Evolutionary conservation across 1,140 invertebrate genomes (phyloP).

Genomic region (Agraylea sexmaculata): DNA sequence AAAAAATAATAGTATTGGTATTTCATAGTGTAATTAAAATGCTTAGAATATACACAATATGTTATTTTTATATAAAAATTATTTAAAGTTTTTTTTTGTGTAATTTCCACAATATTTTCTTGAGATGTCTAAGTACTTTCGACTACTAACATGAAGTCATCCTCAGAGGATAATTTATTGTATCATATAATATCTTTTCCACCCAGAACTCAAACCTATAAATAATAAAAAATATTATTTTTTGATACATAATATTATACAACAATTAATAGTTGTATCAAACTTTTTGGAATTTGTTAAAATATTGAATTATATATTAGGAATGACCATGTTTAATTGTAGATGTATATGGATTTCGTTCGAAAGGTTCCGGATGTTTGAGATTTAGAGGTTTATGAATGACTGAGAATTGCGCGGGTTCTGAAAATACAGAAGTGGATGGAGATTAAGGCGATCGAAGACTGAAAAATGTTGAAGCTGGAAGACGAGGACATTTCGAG

Average conservation of each 20-base stretch:
- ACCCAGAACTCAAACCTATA: not conserved
- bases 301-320: not conserved
- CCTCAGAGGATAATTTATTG: not conserved
- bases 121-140: too few relatives aligned
- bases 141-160: too few relatives aligned
- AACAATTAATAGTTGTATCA: not conserved
- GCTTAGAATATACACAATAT: not conserved
- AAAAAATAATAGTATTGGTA: not conserved
- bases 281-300: not conserved
- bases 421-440: too few relatives aligned
- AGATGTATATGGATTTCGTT: not conserved
- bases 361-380: not conserved
- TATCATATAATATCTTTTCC: not conserved
- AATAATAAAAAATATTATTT: slow-evolving; percentile 1
- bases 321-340: not conserved
- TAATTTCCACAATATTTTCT: too few relatives aligned
- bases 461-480: too few relatives aligned
- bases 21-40: not conserved
- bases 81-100: too few relatives aligned
- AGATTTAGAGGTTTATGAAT: not conserved
- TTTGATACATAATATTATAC: not conserved
- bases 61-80: not conserved
- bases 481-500: not conserved
- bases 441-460: too few relatives aligned
- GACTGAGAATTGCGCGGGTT: too few relatives aligned